Evolutionary conservation across 2,797 vertebrate genomes (phyloP), one percentile per base, ranked within the genome.

Genomic region (Enteromius fasciolatus): DNA sequence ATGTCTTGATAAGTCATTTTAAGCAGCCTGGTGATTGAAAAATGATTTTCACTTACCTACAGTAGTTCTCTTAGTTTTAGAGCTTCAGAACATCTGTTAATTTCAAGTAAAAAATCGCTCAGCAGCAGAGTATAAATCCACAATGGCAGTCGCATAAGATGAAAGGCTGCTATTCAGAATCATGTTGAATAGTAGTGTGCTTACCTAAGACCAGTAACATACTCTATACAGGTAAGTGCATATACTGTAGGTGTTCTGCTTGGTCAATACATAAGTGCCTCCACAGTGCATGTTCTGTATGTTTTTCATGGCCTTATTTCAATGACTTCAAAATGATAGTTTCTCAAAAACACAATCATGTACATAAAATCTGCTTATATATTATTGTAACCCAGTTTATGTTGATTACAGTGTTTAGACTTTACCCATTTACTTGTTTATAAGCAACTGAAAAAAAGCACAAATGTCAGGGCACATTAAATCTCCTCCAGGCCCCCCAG

Each of bases 41-140:
- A 70, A 61, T 59, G 18, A 70, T 70, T 80, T 72, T 72, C 54
- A 80, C 52, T 48, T 80, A 33, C 39, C 18, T 48, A n/a, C n/a
- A n/a, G n/a, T n/a, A 48, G 68, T 36, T 73, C 73, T 64, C 15
- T 63, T 36, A 36, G 78, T 36, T 54, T 69, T 17, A 14, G 52
- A 73, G 23, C 20, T 15, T 15, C 39, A 39, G 20, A 50, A 63
- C 41, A 63, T 63, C 57, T 70, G 54, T 69, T 81, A 39, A 25
- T 69, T 80, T 70, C 25, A 80, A 72, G 36, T 31, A 20, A 61
- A 36, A 72, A 61, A 61, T 44, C 25, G 17, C 54, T 80, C 36
- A 11, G 11, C 23, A 44, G 11, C 4, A 15, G 17, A 59, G 36
- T 57, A 69, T 33, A 69, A 31, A 72, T 70, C 17, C 10, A 28